phyloP scores from a whole-genome alignment of 2,113 vertebrate genomes.

The Trematomus loennbergii region DNA sequence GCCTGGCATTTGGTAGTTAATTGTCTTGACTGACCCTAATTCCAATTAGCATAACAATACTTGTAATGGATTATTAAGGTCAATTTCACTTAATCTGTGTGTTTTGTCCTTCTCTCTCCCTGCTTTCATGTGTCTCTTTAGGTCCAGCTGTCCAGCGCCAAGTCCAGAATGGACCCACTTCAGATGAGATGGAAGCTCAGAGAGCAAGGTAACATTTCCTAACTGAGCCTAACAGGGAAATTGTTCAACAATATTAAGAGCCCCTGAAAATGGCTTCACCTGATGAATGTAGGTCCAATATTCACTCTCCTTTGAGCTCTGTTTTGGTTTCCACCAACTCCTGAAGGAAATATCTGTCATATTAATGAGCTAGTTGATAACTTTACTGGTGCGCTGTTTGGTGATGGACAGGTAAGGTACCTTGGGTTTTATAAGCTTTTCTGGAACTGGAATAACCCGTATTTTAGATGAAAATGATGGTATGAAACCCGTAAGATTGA shows the following conservation, averaged over 20 bases:
- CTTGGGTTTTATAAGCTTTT: not conserved
- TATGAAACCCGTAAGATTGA: not conserved
- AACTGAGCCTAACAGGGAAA: not conserved
- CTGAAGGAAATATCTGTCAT: not conserved
- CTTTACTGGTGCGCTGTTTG: not conserved
- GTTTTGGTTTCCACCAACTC: not conserved
- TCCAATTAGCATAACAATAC: conserved; percentile 31
- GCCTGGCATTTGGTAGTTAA: conserved; percentile 38
- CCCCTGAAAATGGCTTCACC: not conserved
- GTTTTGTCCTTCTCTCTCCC: conserved; percentile 6
- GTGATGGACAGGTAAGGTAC: not conserved
- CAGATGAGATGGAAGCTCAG: conserved; percentile 95
- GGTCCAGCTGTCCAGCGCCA: conserved; percentile 95
- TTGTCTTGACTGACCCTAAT: conserved; percentile 56
- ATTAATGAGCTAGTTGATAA: not conserved
- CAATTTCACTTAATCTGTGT: conserved; percentile 19
- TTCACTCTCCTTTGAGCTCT: not conserved
- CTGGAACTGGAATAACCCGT: not conserved
- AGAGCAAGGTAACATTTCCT: conserved; percentile 87
- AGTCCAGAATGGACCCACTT: conserved; percentile 92
- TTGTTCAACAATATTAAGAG: not conserved
- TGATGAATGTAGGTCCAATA: not conserved
- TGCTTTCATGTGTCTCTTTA: conserved; percentile 59
- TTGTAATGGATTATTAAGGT: conserved; percentile 40
- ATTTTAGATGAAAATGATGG: not conserved